Evolutionary conservation across 1,140 invertebrate species (phyloP).

Genomic region (Pseudobourletiella spinata): DNA sequence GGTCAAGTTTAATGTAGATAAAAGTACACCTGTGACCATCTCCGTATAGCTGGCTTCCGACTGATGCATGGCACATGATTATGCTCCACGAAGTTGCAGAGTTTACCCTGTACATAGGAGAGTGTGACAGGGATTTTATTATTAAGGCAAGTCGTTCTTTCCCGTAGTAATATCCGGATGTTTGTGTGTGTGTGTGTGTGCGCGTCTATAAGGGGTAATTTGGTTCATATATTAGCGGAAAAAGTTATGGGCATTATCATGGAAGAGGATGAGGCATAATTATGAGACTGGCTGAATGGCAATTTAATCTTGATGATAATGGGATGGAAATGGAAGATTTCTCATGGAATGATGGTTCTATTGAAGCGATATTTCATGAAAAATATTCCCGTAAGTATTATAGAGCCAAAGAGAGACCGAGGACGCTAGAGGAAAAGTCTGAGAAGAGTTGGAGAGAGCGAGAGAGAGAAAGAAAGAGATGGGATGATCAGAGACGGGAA

Average conservation of each 20-base stretch:
- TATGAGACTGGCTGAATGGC: constrained; percentile 23
- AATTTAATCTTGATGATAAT: constrained; percentile 29
- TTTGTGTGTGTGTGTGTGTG: too few species aligned
- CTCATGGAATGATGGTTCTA: constrained; percentile 20
- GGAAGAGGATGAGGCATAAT: constrained; percentile 24
- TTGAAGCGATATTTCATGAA: constrained; percentile 23
- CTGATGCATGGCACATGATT: too few species aligned
- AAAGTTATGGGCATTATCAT: constrained; percentile 6
- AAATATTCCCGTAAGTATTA: not conserved
- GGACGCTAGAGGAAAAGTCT: not conserved
- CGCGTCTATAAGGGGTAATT: too few species aligned
- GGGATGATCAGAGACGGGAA: constrained; percentile 27
- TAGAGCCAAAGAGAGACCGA: not conserved
- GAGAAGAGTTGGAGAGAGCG: not conserved
- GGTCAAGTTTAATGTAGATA: too few species aligned
- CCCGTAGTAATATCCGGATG: too few species aligned
- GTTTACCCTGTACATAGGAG: too few species aligned
- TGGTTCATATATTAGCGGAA: too few species aligned
- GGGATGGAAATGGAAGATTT: constrained; percentile 27
- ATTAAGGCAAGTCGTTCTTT: too few species aligned
- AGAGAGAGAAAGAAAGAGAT: not conserved
- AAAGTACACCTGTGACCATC: too few species aligned
- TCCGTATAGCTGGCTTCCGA: too few species aligned
- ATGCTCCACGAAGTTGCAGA: too few species aligned
- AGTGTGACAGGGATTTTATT: too few species aligned